Evolutionary conservation across 1,140 invertebrate genomes (phyloP).

Genomic region (Drosophila funebris): DNA sequence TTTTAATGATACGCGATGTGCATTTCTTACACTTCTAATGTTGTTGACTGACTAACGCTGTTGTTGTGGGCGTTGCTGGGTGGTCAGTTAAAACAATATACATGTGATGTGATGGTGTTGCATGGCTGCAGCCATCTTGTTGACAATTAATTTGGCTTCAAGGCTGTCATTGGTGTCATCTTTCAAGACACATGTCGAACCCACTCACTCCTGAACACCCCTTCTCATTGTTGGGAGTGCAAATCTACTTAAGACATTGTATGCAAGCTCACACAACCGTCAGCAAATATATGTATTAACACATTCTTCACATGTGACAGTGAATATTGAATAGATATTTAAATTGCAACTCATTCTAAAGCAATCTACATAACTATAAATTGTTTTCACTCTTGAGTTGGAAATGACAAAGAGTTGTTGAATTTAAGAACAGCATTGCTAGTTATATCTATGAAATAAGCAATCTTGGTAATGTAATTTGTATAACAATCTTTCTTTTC

Average conservation of each 20-base stretch:
- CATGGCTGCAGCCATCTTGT: conserved; percentile 65
- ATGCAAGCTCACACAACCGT: not conserved
- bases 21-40: conserved; percentile 38
- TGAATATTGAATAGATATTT: not conserved
- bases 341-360: not conserved
- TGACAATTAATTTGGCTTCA: conserved; percentile 76
- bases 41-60: conserved; percentile 48
- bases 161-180: conserved; percentile 57
- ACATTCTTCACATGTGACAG: not conserved
- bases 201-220: too few relatives aligned
- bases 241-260: conserved; percentile 13
- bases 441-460: too few relatives aligned
- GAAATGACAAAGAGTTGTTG: too few relatives aligned
- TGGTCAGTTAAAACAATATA: conserved; percentile 52
- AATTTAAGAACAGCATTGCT: too few relatives aligned
- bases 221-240: not conserved
- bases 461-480: too few relatives aligned
- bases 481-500: too few relatives aligned
- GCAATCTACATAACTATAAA: not conserved
- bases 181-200: conserved; percentile 45
- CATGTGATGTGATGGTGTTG: conserved; percentile 36
- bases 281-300: not conserved
- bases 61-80: not conserved
- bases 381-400: too few relatives aligned
- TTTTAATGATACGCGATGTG: conserved; percentile 67